Conservation (phyloP, 1,140 invertebrate genomes). For the Samia ricini region DNA sequence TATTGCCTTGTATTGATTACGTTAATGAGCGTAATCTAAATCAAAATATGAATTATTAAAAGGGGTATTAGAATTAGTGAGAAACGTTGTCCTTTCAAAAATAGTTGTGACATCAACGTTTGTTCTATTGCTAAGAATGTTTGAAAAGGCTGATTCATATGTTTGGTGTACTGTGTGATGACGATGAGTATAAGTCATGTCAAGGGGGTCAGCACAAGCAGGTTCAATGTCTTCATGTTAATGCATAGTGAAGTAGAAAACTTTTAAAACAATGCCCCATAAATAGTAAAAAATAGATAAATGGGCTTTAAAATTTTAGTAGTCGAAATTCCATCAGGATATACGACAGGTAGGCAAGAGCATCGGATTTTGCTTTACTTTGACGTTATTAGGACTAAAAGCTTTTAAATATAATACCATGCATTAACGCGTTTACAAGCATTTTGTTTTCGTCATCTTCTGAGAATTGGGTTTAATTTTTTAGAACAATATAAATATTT, state of each 20-base stretch:
- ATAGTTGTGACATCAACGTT: slow-evolving; percentile 39
- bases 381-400: slow-evolving; percentile 6
- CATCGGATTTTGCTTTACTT: slow-evolving; percentile 28
- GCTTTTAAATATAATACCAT: slow-evolving; percentile 7
- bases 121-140: slow-evolving; percentile 26
- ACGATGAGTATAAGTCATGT: slow-evolving; percentile 31
- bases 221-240: slow-evolving; percentile 56
- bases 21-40: neutral
- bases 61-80: neutral
- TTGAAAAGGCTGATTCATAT: slow-evolving; percentile 54
- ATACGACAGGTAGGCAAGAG: slow-evolving; percentile 28
- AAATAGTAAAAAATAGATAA: slow-evolving; percentile 52
- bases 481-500: neutral
- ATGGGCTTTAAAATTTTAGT: slow-evolving; percentile 52
- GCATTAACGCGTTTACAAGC: neutral
- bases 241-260: slow-evolving; percentile 42
- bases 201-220: slow-evolving; percentile 41
- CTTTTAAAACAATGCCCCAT: slow-evolving; percentile 54
- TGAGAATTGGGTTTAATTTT: neutral
- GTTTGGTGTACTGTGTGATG: slow-evolving; percentile 21
- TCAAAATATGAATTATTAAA: neutral
- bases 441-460: neutral
- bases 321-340: slow-evolving; percentile 33
- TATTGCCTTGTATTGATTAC: neutral
- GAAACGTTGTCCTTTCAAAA: neutral